Conservation (phyloP, 2,888 invertebrate genomes). For the Branchinecta sandiegonensis region DNA sequence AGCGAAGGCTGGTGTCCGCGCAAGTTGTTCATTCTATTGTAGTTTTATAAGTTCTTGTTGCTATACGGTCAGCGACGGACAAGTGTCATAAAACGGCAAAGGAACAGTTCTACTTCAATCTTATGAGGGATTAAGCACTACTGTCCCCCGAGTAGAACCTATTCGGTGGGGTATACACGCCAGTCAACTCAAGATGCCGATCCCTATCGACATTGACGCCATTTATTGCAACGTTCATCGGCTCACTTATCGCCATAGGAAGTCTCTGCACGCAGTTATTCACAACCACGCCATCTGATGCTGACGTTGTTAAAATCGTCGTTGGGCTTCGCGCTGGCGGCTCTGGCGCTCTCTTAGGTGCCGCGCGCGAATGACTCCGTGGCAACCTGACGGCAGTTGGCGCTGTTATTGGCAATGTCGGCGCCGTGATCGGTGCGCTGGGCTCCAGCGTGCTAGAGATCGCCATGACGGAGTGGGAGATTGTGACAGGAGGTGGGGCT, state of each 20-base stretch:
- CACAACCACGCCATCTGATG: background rate
- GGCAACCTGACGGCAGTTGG: background rate
- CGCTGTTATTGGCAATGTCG: background rate
- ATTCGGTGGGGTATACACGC: background rate
- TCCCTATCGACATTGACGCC: conserved; percentile 30
- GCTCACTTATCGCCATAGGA: conserved; percentile 26
- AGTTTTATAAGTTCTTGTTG: too few species aligned
- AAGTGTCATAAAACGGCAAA: too few species aligned
- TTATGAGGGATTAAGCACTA: background rate
- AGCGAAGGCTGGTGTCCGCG: too few species aligned
- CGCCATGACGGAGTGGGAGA: background rate
- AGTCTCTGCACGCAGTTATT: background rate
- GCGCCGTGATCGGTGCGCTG: background rate
- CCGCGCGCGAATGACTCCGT: background rate
- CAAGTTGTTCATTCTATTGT: too few species aligned
- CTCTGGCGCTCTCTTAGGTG: conserved; percentile 6
- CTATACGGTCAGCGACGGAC: too few species aligned
- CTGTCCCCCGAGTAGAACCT: conserved; percentile 3
- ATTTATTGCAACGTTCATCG: conserved; percentile 32
- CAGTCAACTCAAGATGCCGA: conserved; percentile 4
- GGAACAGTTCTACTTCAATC: too few species aligned
- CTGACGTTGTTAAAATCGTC: background rate
- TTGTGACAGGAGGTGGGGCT: background rate
- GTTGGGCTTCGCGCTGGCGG: background rate
- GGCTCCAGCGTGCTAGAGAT: background rate